Base-by-base conservation (phyloP, 1,140 invertebrate species). In the Drosophila mojavensis region DNA sequence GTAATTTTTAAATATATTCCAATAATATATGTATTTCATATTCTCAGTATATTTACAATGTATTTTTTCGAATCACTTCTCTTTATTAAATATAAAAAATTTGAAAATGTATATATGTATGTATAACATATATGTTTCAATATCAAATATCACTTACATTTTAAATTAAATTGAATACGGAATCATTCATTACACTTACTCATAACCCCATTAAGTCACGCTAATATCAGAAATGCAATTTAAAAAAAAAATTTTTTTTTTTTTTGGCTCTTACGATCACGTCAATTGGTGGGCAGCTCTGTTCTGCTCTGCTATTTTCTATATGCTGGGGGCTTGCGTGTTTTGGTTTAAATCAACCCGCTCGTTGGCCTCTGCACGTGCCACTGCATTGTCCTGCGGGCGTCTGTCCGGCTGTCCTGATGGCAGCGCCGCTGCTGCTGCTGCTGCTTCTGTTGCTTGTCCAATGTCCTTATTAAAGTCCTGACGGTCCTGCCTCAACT, bases 381-480 rank as follows among this genome's bases (percentile, higher is more conserved):
- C 53, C 62, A 68, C 59, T 41, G 53, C 51, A 75, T 60, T 69
- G 65, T 72, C 59, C 77, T 69, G 70, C 41, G 36, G 17, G 58
- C 50, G 48, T 73, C 75, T 67, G 45, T 61, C 50, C 74, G 56
- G 65, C 55, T 71, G 69, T 75, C 17, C 53, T 60, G 70, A 53
- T 66, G 70, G 58, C 69, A 64, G 68, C 43, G 47, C 45, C 56
- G 51, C 13, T 50, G 20, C 28, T 61, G 62, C 64, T 68, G 59
- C 53, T 77, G 64, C 79, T 83, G 33, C 33, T 33, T 51, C 64
- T 74, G 64, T 60, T 79, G 64, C 82, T 83, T 90, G 82, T 76
- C 78, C 76, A 67, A 81, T 72, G 73, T 83, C 83, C 77, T 91
- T 80, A 88, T 82, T 82, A 83, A 82, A 90, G 81, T 82, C 86